Evolutionary conservation across 2,113 vertebrate genomes (phyloP).

Genomic region (Hyperoodon ampullatus): DNA sequence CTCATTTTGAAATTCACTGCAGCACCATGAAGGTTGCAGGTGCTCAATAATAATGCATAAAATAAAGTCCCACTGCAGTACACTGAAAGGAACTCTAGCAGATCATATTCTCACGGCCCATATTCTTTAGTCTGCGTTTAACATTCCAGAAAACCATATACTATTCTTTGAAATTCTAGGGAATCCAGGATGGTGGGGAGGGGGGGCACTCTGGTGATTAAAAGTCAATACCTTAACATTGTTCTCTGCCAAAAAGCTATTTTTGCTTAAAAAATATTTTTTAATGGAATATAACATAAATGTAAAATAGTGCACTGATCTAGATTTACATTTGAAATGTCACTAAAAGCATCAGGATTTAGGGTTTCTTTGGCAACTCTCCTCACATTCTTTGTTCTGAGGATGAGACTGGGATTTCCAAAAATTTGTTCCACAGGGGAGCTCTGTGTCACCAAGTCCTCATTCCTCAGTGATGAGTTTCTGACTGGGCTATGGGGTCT

Average conservation of each 20-base stretch:
- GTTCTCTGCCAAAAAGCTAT: not conserved
- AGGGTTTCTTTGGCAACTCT: not conserved
- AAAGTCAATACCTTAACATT: not conserved
- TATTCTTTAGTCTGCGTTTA: not conserved
- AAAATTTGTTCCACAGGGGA: not conserved
- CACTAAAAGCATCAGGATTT: not conserved
- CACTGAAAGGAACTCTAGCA: not conserved
- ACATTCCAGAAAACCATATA: not conserved
- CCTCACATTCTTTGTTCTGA: not conserved
- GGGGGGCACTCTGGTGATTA: not conserved
- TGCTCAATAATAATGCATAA: not conserved
- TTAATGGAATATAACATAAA: not conserved
- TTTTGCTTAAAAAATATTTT: not conserved
- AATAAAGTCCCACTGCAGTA: not conserved
- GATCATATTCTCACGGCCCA: not conserved
- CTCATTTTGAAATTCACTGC: not conserved
- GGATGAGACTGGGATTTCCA: not conserved
- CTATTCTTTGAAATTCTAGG: not conserved
- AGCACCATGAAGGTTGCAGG: not conserved
- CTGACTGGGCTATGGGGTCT: not conserved
- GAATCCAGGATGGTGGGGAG: not conserved
- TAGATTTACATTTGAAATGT: not conserved
- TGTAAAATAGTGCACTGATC: not conserved
- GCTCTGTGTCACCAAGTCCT: slow-evolving; percentile 11
- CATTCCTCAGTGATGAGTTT: slow-evolving; percentile 16